phyloP scores from a whole-genome alignment of 2,888 invertebrate genomes.

The Tipula confusa region DNA sequence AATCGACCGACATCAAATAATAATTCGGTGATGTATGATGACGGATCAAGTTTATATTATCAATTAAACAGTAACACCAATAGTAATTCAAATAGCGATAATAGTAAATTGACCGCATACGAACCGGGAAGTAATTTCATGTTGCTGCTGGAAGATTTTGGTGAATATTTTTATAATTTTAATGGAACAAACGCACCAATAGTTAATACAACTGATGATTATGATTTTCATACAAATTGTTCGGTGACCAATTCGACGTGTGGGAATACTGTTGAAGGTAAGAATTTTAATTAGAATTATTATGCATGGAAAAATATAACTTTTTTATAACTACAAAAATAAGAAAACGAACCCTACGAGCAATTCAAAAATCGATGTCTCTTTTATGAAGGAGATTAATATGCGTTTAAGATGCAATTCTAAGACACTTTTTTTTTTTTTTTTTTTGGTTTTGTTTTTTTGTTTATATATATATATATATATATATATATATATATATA shows the following conservation, averaged over 20 bases:
- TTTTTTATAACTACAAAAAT: not conserved
- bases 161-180: constrained; percentile 66
- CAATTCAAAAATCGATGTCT: too few relatives aligned
- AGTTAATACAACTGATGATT: constrained; percentile 37
- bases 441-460: too few relatives aligned
- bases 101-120: constrained; percentile 4
- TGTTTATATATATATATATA: too few relatives aligned
- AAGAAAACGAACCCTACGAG: not conserved
- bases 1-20: constrained; percentile 30
- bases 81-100: not conserved
- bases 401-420: too few relatives aligned
- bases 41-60: constrained; percentile 27
- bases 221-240: constrained; percentile 46
- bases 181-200: constrained; percentile 43
- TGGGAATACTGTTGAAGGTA: constrained; percentile 43
- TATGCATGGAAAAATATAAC: not conserved
- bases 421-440: too few relatives aligned
- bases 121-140: constrained; percentile 53
- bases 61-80: constrained; percentile 29
- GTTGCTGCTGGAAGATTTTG: constrained; percentile 70
- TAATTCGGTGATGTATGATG: constrained; percentile 30
- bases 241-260: constrained; percentile 45
- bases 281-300: too few relatives aligned
- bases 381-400: too few relatives aligned
- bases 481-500: too few relatives aligned